A percentile compares a stretch with the other conserved stretches of the same genome.
Evolutionary conservation across 2,113 vertebrate genomes (phyloP).

Genomic region (Electrona antarctica): DNA sequence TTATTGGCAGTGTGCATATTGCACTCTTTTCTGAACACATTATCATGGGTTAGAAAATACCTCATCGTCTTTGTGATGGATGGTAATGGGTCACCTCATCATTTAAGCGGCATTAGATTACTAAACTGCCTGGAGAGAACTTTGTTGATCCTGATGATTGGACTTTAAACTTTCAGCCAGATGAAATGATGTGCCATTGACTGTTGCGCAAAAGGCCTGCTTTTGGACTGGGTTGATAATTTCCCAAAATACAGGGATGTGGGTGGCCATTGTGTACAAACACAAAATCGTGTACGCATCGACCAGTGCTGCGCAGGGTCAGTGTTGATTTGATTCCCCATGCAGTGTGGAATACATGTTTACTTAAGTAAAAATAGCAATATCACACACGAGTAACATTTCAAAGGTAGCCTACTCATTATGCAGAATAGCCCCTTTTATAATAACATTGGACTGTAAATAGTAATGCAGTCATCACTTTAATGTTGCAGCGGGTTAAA

Average conservation of each 20-base stretch:
- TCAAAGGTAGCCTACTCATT: no score
- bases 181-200: background rate
- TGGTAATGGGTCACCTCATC: no score
- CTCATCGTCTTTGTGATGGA: no score
- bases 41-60: background rate
- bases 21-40: background rate
- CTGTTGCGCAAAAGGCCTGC: background rate
- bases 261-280: background rate
- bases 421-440: no score
- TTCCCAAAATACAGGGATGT: background rate
- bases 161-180: background rate
- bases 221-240: background rate
- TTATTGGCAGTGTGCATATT: background rate
- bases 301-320: background rate
- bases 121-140: background rate
- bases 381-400: no score
- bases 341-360: no score
- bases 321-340: constrained; percentile 21
- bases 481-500: no score
- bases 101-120: background rate
- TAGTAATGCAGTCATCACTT: no score
- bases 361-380: no score
- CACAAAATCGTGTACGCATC: background rate
- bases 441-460: no score
- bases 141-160: background rate